Evolutionary conservation across 2,888 invertebrate genomes (phyloP).

Genomic region (Spisula solida): DNA sequence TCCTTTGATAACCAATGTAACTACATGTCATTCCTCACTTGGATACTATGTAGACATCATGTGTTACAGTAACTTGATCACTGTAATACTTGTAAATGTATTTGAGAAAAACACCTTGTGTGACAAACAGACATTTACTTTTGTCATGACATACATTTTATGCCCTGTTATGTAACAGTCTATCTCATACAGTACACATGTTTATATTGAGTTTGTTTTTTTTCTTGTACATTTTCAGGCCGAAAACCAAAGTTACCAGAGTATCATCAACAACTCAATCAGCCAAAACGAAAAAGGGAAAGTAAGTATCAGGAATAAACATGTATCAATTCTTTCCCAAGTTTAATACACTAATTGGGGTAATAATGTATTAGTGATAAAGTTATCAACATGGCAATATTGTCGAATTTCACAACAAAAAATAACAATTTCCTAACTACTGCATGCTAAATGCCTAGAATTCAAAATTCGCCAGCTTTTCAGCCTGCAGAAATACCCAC

Average conservation of each 20-base stretch:
- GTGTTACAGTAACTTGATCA: not conserved
- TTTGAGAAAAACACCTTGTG: conserved; percentile 11
- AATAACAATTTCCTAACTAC: too few species aligned
- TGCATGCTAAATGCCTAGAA: too few species aligned
- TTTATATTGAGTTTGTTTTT: too few species aligned
- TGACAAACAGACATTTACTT: not conserved
- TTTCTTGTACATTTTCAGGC: conserved; percentile 77
- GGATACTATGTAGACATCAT: not conserved
- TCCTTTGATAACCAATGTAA: not conserved
- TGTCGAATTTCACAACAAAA: too few species aligned
- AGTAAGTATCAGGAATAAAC: conserved; percentile 87
- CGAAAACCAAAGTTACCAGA: conserved; percentile 90
- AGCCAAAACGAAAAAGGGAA: conserved; percentile 91
- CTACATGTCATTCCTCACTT: not conserved
- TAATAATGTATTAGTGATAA: too few species aligned
- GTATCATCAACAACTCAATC: conserved; percentile 88
- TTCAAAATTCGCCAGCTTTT: too few species aligned
- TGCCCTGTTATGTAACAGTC: too few species aligned
- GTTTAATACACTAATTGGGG: not conserved
- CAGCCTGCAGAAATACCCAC: too few species aligned
- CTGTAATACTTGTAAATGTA: conserved; percentile 23
- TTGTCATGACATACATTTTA: too few species aligned
- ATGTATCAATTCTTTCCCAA: not conserved
- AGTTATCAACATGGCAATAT: too few species aligned
- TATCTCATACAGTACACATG: too few species aligned